Base-by-base conservation (phyloP, 2,888 invertebrate genomes). In the Polydrusus pterygomalis region DNA sequence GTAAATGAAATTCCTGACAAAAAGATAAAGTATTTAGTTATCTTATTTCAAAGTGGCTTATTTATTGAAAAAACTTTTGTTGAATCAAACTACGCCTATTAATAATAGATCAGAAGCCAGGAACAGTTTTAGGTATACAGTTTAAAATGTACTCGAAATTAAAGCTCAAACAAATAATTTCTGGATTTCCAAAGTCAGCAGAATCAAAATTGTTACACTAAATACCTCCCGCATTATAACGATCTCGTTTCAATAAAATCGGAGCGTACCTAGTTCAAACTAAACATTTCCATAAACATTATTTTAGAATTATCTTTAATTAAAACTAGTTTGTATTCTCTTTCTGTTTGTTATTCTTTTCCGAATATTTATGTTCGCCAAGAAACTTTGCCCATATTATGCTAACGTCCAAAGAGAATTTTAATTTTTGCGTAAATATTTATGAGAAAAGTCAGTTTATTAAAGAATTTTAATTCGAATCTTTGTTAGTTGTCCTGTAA, bases 241-340 rank as follows among this genome's bases (percentile, higher is more conserved):
- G 43, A 43, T 3, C 34, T 1, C n/a, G 43, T n/a, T 43, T 43
- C n/a, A 2, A 1, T 13, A 6, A 43, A 43, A 43, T 13, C 43
- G 43, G 34, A 7, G 34, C 34, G 8, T 10, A n/a, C n/a, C n/a
- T n/a, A 34, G 7, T 43, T 6, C n/a, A 11, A 43, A n/a, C n/a
- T 43, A 51, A 2, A 51, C 18, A 56, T 56, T 56, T 34, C 15
- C 58, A 60, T 60, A 60, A 60, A 60, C 38, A 60, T 60, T 17
- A 60, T 38, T 60, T 40, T 60, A 38, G 38, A 60, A 60, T 60
- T 60, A 60, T 40, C 38, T 60, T 60, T 30, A 60, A 60, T 60
- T 60, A 60, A 38, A 60, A 60, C 38, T 60, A 60, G 58, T 60
- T 60, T 60, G 58, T 18, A 60, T 60, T 60, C 34, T 34, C 30